Percentiles rank a stretch among this genome's conserved stretches.
These are phyloP conservation scores for Vulpes lagopus DNA, from an alignment of 2,113 vertebrate genomes.

Conservation along the genomic window DNA sequence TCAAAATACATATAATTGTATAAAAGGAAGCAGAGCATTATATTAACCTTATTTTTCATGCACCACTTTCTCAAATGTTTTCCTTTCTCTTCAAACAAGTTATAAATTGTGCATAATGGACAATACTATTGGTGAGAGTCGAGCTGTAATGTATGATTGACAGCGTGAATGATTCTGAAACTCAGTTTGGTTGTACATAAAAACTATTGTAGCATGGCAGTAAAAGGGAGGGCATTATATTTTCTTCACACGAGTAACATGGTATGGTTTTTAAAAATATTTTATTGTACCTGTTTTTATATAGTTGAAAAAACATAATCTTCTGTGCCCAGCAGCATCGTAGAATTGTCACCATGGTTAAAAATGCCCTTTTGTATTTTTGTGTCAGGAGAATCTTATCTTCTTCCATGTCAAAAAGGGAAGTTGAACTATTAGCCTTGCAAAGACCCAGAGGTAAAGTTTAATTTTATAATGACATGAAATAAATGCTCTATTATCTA, in stretches of 20 bases:
- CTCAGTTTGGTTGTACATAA: background rate
- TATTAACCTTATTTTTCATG: conserved; percentile 57
- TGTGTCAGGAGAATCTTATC: conserved; percentile 46
- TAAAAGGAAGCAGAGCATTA: conserved; percentile 36
- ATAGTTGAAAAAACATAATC: background rate
- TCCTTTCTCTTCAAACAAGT: conserved; percentile 57
- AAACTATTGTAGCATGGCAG: background rate
- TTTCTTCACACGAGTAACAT: background rate
- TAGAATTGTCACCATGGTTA: background rate
- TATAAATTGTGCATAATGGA: conserved; percentile 17
- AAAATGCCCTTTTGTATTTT: conserved; percentile 48
- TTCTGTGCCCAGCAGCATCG: background rate
- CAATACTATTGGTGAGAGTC: background rate
- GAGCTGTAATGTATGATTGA: background rate
- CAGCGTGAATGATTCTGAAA: background rate
- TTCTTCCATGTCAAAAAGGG: conserved; percentile 27
- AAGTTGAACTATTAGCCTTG: conserved; percentile 66
- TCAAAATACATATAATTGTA: background rate
- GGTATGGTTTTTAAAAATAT: background rate
- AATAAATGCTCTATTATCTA: conserved; percentile 72
- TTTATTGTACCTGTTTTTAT: conserved; percentile 34
- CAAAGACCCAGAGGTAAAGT: conserved; percentile 69
- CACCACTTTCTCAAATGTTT: background rate
- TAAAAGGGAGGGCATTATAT: background rate
- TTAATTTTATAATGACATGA: conserved; percentile 77